phyloP scores from a whole-genome alignment of 2,797 vertebrate species.

The Silurus lanzhouensis region DNA sequence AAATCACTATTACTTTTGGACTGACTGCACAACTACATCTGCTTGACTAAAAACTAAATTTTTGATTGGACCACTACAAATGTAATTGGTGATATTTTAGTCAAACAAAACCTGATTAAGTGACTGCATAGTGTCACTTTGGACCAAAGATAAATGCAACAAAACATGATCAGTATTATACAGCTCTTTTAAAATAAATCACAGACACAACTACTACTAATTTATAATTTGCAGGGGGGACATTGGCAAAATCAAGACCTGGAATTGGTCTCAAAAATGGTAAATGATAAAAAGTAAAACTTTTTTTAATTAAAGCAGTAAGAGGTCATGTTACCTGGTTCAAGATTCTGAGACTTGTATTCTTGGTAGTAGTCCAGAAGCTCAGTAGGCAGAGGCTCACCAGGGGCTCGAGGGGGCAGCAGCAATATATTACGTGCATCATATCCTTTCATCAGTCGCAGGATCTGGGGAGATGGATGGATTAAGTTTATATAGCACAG shows the following conservation, averaged over 20 bases:
- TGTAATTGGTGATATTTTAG: not conserved
- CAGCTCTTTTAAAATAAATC: not conserved
- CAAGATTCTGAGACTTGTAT: conserved; percentile 56
- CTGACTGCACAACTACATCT: not conserved
- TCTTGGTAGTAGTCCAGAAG: conserved; percentile 79
- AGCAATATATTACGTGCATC: conserved; percentile 74
- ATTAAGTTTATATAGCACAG: conserved; percentile 7
- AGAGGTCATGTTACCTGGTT: conserved; percentile 53
- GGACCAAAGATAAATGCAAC: not conserved
- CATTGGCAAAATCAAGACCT: no score
- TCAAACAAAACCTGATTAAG: not conserved
- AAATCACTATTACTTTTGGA: not conserved
- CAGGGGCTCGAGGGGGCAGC: conserved; percentile 79
- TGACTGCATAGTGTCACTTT: not conserved
- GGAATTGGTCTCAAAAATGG: not conserved
- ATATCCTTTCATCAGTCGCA: conserved; percentile 77
- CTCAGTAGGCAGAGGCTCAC: conserved; percentile 81
- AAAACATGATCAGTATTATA: not conserved
- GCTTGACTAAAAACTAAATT: no score
- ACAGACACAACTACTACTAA: not conserved
- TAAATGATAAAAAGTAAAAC: not conserved
- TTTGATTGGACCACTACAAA: not conserved
- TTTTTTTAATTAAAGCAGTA: not conserved
- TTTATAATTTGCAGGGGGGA: not conserved
- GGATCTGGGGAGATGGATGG: conserved; percentile 72